Evolutionary conservation across 2,888 invertebrate species (phyloP).

Genomic region (Panorpa germanica): DNA sequence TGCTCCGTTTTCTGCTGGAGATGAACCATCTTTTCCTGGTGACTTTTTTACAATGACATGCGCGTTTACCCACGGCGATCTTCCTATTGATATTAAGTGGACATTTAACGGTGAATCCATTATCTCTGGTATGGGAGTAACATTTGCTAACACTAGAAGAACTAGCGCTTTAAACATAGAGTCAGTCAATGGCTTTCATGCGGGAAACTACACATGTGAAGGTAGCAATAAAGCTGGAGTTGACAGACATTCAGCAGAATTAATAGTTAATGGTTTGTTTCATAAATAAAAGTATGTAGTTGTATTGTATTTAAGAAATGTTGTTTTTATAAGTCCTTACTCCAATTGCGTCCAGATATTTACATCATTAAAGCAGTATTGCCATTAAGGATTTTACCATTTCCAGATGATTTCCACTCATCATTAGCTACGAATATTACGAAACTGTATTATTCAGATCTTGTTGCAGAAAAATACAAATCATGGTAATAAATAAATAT

Average conservation of each 20-base stretch:
- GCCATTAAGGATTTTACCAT: no score
- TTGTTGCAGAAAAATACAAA: no score
- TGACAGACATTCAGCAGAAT: slow-evolving; percentile 44
- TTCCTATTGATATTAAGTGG: slow-evolving; percentile 38
- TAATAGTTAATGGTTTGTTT: slow-evolving; percentile 65
- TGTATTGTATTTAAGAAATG: background rate
- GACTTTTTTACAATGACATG: slow-evolving; percentile 33
- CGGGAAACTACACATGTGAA: slow-evolving; percentile 57
- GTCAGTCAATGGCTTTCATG: slow-evolving; percentile 45
- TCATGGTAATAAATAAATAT: no score
- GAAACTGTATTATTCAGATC: no score
- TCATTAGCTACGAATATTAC: no score
- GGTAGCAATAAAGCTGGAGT: slow-evolving; percentile 55
- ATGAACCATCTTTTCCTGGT: slow-evolving; percentile 31
- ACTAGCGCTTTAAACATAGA: slow-evolving; percentile 42
- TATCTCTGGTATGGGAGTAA: slow-evolving; percentile 11
- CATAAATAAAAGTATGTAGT: no score
- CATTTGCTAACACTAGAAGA: slow-evolving; percentile 19
- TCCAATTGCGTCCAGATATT: background rate
- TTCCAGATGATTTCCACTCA: no score
- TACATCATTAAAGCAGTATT: no score
- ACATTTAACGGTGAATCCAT: slow-evolving; percentile 29
- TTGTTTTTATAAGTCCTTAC: background rate
- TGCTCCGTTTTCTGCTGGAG: slow-evolving; percentile 33
- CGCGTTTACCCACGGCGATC: slow-evolving; percentile 33